Base-by-base conservation (phyloP, 2,888 invertebrate species). In the Willowsia nigromaculata region DNA sequence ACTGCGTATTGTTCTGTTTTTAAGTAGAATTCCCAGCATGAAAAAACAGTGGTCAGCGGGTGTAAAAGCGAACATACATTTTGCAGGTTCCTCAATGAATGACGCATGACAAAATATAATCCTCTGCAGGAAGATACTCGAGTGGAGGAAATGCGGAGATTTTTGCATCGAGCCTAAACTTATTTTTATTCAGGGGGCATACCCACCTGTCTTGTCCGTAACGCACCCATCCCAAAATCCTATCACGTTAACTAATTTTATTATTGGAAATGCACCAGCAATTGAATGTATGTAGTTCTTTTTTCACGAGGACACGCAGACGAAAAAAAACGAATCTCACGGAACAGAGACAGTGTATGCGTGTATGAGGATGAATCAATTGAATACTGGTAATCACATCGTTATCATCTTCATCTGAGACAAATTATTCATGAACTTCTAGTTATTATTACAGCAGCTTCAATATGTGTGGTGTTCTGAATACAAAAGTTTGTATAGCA, bases 211-310 rank as follows among this genome's bases (percentile, higher is more conserved):
- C 47, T 40, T 74, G 47, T 74, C 43, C 27, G 71, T 65, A 65
- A 43, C 22, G 74, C 50, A 74, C 74, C 74, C 74, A 74, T 74
- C 74, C 50, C 74, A 47, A 74, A 50, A 74, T 74, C 25, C 43
- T n/a, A 43, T 74, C 47, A 43, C 25, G 74, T 74, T 47, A 27
- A 13, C 71, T 37, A 22, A 22, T 59, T 71, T 71, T 33, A 37
- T 71, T 37, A 71, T 22, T 59, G 59, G 7, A 9, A 59, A 59
- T 27, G 11, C 59, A 59, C 11, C 53, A 56, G 18, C 59, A 59
- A 53, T n/a, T 18, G 27, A 27, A 59, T 25, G 59, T 27, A n/a
- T 13, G 25, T 59, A 56, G 11, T 56, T 6, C 56, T 22, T n/a
- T 71, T 15, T 3, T 15, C 71, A 40, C 1, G 22, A 71, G 22